phyloP scores from a whole-genome alignment of 64 coral and sea anemone species.

The Pocillopora damicornis region DNA sequence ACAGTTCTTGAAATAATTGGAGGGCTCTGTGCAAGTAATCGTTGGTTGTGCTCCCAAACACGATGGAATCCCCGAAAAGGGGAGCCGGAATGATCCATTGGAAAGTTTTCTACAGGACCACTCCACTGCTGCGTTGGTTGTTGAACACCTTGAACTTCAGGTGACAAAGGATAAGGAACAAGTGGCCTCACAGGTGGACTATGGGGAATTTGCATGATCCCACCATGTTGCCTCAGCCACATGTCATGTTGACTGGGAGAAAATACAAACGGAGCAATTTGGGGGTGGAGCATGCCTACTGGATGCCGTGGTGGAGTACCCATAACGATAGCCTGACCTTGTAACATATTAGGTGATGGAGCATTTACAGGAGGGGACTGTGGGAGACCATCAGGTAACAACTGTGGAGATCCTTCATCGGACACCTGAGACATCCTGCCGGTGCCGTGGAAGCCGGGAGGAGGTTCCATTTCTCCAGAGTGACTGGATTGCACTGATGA shows the following conservation, averaged over 20 bases:
- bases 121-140: neutral
- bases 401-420: neutral
- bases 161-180: slow-evolving; percentile 21
- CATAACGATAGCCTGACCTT: neutral
- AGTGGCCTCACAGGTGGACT: neutral
- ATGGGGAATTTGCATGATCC: neutral
- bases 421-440: neutral
- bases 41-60: neutral
- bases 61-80: slow-evolving; percentile 13
- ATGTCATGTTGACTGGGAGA: neutral
- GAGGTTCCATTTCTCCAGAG: neutral
- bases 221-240: slow-evolving; percentile 13
- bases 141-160: neutral
- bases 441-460: neutral
- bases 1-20: slow-evolving; percentile 16
- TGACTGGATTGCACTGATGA: neutral
- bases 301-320: neutral
- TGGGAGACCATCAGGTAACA: neutral
- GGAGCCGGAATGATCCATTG: neutral
- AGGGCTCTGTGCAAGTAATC: neutral
- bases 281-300: neutral
- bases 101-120: neutral
- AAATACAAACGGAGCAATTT: neutral
- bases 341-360: neutral
- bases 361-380: neutral